Base-by-base conservation (phyloP, 2,113 vertebrate species). In the Ochotona curzoniae region DNA sequence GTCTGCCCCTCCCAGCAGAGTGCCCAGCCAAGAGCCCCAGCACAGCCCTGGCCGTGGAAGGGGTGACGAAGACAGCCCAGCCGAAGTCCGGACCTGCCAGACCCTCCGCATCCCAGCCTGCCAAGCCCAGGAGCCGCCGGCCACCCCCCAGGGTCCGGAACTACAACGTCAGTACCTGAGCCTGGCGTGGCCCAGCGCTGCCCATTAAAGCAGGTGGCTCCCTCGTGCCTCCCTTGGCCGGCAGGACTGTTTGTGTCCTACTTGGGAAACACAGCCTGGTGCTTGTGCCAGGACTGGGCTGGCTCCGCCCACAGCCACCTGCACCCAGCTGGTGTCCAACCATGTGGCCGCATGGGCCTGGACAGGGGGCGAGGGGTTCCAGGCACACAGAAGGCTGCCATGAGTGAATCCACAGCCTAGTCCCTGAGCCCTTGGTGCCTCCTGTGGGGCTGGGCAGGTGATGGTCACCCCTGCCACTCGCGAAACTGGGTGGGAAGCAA, bases 141-240 rank as follows among this genome's bases (percentile, higher is more conserved):
- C 94, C 63, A 3, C 54, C 57, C 61, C 76, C 91, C 66, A 98
- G 96, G 97, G 97, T 99, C 93, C 98, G 99, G 67, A 99, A 99
- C 98, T 99, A 99, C 95, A 99, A 99, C 51, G 38, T 98, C 47
- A 99, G 98, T 97, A 98, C 99, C 90, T 99, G 97, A 98, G 14
- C 54, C 54, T 18, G 14, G 14, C 54, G 73, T 51, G 2, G 4
- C 15, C 20, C 13, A 8, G n/a, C 13, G 1, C 1, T 18, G 18
- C 47, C 26, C 63, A 90, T 87, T 92, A 87, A 94, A 94, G 23
- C 76, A 26, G 12, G 60, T 4, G 32, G 7, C 70, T 67, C 54
- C 66, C 54, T 47, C 17, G 21, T 32, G 11, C 63, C 20, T 14
- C 13, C 61, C n/a, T 30, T 60, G 30, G 44, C 81, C 11, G 1